Evolutionary conservation across 2,113 vertebrate genomes (phyloP), one percentile per base, ranked within the genome.

Genomic region (Pyrgilauda ruficollis): DNA sequence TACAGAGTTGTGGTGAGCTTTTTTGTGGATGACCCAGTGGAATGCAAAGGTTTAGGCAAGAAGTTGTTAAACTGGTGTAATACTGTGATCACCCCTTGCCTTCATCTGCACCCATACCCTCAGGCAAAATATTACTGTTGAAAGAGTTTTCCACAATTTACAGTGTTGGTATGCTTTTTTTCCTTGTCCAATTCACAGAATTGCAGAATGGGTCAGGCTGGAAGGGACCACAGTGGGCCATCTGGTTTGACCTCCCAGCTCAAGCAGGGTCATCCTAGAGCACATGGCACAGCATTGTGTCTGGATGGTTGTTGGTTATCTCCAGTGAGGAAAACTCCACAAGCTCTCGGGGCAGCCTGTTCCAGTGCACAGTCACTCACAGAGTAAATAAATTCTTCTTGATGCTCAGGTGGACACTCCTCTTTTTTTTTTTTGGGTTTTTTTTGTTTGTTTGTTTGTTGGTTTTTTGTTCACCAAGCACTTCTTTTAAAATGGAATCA

Each of bases 401-500:
- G 17, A 27, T 47, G 14, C 18, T 70, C 43, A 49, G 18, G 15
- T 63, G 49, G 26, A 77, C 17, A 64, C 63, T 84, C 47, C 30
- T 4, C 2, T n/a, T n/a, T n/a, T n/a, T n/a, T n/a, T n/a, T n/a
- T 74, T 56, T n/a, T n/a, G 13, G 20, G 53, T 1, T 4, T 56
- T 56, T 66, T 44, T 7, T 8, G 26, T 50, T 53, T 28, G 4
- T 31, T 31, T 15, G 15, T 52, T 15, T 31, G 70, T 24, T 83
- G 37, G 8, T n/a, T 62, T 64, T 72, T 18, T 41, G 6, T 66
- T 97, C 58, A 93, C 47, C 67, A 68, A 90, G 56, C 20, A 16
- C 53, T 75, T 97, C 55, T 84, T 97, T 97, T 78, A 95, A 96
- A 94, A 67, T 96, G 68, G 70, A 97, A 67, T 73, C 59, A 56